These are phyloP conservation scores for Leucoraja erinaceus DNA, from an alignment of 2,113 vertebrate species.

Conservation along the genomic window DNA sequence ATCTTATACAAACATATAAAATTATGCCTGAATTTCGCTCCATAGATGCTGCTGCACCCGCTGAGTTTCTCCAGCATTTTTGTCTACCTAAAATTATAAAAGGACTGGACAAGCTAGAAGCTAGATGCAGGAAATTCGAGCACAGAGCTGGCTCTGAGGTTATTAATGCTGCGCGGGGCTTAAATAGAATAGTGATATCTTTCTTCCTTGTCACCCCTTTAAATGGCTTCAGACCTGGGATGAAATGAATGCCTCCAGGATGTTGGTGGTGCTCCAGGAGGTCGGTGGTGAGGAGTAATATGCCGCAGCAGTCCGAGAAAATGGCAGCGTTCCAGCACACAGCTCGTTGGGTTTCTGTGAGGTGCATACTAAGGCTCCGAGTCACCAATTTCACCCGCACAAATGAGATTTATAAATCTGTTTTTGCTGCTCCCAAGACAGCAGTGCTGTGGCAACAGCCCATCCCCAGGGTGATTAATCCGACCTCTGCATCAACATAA, in stretches of 20 bases:
- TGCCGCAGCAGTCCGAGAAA: background rate
- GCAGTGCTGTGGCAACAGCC: background rate
- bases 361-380: background rate
- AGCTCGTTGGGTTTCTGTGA: background rate
- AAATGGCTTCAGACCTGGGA: background rate
- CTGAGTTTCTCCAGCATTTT: too few relatives aligned
- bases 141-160: background rate
- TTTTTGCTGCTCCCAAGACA: background rate
- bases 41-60: too few relatives aligned
- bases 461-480: background rate
- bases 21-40: too few relatives aligned
- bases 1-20: too few relatives aligned
- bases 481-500: background rate
- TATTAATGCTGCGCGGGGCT: background rate
- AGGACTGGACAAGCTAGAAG: too few relatives aligned
- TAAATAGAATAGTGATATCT: background rate
- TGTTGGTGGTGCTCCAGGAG: background rate
- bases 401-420: conserved; percentile 20
- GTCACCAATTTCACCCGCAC: background rate
- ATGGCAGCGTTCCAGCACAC: background rate
- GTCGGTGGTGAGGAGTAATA: background rate
- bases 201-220: background rate
- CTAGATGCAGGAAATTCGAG: too few relatives aligned
- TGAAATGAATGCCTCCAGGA: background rate
- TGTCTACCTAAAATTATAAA: too few relatives aligned